These are phyloP conservation scores for Osmerus eperlanus DNA, from an alignment of 2,113 vertebrate species.

Conservation along the genomic window DNA sequence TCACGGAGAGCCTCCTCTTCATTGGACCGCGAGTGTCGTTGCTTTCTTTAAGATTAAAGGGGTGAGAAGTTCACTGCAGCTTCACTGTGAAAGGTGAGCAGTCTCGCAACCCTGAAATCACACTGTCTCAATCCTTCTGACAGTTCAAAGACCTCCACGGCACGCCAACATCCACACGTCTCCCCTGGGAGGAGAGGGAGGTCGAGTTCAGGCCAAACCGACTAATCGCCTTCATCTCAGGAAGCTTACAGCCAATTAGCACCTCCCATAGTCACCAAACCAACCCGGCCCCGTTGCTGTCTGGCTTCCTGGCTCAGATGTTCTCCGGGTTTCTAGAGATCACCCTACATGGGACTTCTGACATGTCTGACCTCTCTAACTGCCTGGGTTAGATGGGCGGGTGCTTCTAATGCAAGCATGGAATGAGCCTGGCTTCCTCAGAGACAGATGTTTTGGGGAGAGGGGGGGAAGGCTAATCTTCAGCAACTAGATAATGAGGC, in stretches of 20 bases:
- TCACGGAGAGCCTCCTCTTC: too few relatives aligned
- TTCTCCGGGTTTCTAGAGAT: not conserved
- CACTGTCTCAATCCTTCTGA: slow-evolving; percentile 30
- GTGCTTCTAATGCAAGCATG: slow-evolving; percentile 8
- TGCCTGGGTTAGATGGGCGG: slow-evolving; percentile 29
- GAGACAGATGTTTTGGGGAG: slow-evolving; percentile 36
- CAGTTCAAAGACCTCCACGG: slow-evolving; percentile 21
- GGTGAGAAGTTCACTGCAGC: not conserved
- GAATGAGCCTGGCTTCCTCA: slow-evolving; percentile 32
- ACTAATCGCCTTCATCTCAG: slow-evolving; percentile 28
- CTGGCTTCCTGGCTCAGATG: slow-evolving; percentile 16
- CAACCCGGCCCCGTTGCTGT: not conserved
- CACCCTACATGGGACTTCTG: slow-evolving; percentile 14
- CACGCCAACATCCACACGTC: not conserved
- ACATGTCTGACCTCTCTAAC: slow-evolving; percentile 33
- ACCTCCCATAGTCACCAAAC: slow-evolving; percentile 15
- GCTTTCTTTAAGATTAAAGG: too few relatives aligned
- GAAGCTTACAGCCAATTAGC: slow-evolving; percentile 35
- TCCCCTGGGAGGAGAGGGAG: slow-evolving; percentile 10
- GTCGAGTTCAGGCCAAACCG: slow-evolving; percentile 22
- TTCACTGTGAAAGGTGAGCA: slow-evolving; percentile 26
- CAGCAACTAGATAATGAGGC: slow-evolving; percentile 37
- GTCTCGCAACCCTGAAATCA: slow-evolving; percentile 40
- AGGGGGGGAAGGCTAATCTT: slow-evolving; percentile 43
- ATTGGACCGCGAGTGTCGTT: too few relatives aligned